These are phyloP conservation scores for Mormyrops attenuatus DNA, from an alignment of 2,797 vertebrate genomes.

Conservation along the genomic window DNA sequence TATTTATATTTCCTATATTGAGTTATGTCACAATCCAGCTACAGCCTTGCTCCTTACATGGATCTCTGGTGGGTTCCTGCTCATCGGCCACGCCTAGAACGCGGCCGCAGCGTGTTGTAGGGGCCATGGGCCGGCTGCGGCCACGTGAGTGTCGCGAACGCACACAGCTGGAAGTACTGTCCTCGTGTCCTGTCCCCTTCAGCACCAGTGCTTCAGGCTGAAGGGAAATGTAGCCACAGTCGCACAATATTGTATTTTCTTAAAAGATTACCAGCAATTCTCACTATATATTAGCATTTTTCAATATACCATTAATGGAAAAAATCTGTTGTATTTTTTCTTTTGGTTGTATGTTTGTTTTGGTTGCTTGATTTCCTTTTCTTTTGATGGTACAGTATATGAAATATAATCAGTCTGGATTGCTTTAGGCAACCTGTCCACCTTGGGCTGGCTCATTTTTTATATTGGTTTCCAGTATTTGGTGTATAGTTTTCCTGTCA, in stretches of 20 bases:
- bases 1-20: conserved; percentile 82
- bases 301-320: conserved; percentile 85
- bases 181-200: conserved; percentile 47
- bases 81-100: conserved; percentile 54
- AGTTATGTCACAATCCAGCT: conserved; percentile 69
- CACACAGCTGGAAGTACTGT: conserved; percentile 38
- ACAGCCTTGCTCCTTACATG: conserved; percentile 67
- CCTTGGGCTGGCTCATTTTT: neutral
- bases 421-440: conserved; percentile 47
- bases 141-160: neutral
- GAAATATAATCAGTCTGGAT: conserved; percentile 63
- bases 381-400: conserved; percentile 65
- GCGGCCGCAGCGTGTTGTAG: conserved; percentile 45
- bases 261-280: conserved; percentile 96
- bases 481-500: conserved; percentile 38
- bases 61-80: conserved; percentile 51
- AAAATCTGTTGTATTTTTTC: conserved; percentile 55
- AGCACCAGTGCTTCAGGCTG: conserved; percentile 73
- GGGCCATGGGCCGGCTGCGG: conserved; percentile 14
- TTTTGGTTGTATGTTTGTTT: conserved; percentile 20
- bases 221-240: conserved; percentile 92
- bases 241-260: conserved; percentile 99
- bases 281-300: conserved; percentile 89
- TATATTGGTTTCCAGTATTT: neutral
- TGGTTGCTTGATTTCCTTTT: conserved; percentile 48